phyloP scores from a whole-genome alignment of 1,140 invertebrate genomes.

The Chrysopa pallens region DNA sequence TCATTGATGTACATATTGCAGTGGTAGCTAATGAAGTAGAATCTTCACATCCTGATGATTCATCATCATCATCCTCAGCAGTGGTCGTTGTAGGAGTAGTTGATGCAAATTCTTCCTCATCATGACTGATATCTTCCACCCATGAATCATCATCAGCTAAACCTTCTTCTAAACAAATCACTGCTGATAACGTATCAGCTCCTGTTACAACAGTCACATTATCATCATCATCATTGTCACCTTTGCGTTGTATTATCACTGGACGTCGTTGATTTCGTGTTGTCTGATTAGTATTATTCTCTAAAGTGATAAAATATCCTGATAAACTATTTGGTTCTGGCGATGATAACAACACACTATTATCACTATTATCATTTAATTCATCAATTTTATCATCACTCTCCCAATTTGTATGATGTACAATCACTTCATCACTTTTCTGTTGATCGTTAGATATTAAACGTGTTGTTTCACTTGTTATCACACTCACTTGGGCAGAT shows the following conservation, averaged over 20 bases:
- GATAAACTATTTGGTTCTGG: slow-evolving; percentile 21
- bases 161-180: slow-evolving; percentile 65
- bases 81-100: slow-evolving; percentile 29
- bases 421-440: slow-evolving; percentile 22
- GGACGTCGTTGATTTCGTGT: slow-evolving; percentile 1
- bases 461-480: slow-evolving; percentile 51
- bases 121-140: slow-evolving; percentile 66
- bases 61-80: slow-evolving; percentile 33
- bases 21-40: slow-evolving; percentile 35
- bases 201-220: slow-evolving; percentile 43
- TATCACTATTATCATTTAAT: slow-evolving; percentile 5
- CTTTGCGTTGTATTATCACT: background rate
- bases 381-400: too few species aligned
- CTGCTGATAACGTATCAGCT: slow-evolving; percentile 39
- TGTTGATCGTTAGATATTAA: slow-evolving; percentile 30
- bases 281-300: slow-evolving; percentile 2
- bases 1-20: slow-evolving; percentile 25
- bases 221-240: slow-evolving; percentile 13
- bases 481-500: slow-evolving; percentile 43
- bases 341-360: background rate
- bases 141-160: slow-evolving; percentile 73
- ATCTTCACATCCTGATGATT: slow-evolving; percentile 32
- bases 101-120: slow-evolving; percentile 38
- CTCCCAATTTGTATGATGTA: slow-evolving; percentile 31
- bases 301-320: slow-evolving; percentile 11